Conservation (phyloP, 2,888 invertebrate genomes). For the Loripinus fragilis region DNA sequence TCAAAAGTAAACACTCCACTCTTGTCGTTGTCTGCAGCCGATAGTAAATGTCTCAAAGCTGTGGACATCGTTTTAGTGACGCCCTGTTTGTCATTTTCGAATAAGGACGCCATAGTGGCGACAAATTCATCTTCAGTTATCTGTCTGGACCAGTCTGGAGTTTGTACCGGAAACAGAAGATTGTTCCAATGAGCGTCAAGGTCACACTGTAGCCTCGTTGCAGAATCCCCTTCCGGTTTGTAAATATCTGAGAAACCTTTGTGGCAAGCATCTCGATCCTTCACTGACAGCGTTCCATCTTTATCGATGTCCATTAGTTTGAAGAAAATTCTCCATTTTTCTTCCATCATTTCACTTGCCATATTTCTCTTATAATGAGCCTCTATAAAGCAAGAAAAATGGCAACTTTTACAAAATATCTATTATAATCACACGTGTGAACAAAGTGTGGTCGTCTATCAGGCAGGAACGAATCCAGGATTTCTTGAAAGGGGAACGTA, state of each 20-base stretch:
- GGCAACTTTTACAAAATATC: too few relatives aligned
- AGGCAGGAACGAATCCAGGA: too few relatives aligned
- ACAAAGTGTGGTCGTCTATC: too few relatives aligned
- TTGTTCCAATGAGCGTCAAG: slow-evolving; percentile 47
- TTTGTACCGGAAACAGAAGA: slow-evolving; percentile 36
- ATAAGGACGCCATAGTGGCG: slow-evolving; percentile 28
- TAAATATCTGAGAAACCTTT: slow-evolving; percentile 29
- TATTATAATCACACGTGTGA: too few relatives aligned
- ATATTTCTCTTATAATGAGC: too few relatives aligned
- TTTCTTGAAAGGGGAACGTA: too few relatives aligned
- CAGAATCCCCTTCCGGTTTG: slow-evolving; percentile 17
- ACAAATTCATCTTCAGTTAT: slow-evolving; percentile 47
- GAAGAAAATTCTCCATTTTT: slow-evolving; percentile 57
- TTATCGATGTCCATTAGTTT: slow-evolving; percentile 55
- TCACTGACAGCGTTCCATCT: slow-evolving; percentile 40
- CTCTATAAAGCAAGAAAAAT: too few relatives aligned
- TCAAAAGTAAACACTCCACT: slow-evolving; percentile 48
- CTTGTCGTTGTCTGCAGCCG: slow-evolving; percentile 42
- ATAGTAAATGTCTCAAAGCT: slow-evolving; percentile 39
- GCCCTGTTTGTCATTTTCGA: slow-evolving; percentile 31
- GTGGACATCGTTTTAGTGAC: slow-evolving; percentile 10
- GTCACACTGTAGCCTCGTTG: slow-evolving; percentile 7
- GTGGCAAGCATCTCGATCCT: slow-evolving; percentile 47
- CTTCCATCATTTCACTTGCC: slow-evolving; percentile 50
- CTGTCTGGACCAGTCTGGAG: slow-evolving; percentile 40